Percentiles rank a stretch among this genome's conserved stretches.
Evolutionary conservation across 2,888 invertebrate genomes (phyloP).

Genomic region (Troides oblongomaculatus): DNA sequence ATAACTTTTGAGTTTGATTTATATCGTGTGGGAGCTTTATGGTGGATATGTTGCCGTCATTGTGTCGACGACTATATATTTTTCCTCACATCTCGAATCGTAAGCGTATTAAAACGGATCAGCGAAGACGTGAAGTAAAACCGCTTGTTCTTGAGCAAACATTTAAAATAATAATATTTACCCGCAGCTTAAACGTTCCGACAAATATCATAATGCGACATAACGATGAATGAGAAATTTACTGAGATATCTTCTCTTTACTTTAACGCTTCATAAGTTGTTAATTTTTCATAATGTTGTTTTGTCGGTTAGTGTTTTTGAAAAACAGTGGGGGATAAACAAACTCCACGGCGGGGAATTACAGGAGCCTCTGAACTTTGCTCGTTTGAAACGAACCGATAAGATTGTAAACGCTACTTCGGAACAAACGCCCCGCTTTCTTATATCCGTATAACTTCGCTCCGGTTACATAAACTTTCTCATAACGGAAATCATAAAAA

Average conservation of each 20-base stretch:
- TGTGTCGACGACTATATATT: not conserved
- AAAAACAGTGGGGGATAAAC: conserved; percentile 4
- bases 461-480: conserved; percentile 11
- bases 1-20: not conserved
- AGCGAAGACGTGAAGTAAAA: not conserved
- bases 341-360: conserved; percentile 4
- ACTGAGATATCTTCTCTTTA: not conserved
- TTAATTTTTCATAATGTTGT: not conserved
- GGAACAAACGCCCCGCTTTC: conserved; percentile 16
- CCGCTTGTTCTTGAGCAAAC: not conserved
- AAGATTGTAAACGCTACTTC: conserved; percentile 21
- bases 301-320: not conserved
- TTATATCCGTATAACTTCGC: conserved; percentile 8
- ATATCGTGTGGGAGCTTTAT: not conserved
- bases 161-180: not conserved
- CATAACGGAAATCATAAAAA: not conserved
- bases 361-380: conserved; percentile 12
- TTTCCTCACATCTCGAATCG: not conserved
- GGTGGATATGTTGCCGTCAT: not conserved
- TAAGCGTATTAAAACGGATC: not conserved
- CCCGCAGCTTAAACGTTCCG: not conserved
- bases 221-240: not conserved
- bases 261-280: not conserved
- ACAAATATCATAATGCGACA: not conserved
- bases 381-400: conserved; percentile 24